These are phyloP conservation scores for Augochlora pura DNA, from an alignment of 1,140 invertebrate genomes.

Conservation along the genomic window DNA sequence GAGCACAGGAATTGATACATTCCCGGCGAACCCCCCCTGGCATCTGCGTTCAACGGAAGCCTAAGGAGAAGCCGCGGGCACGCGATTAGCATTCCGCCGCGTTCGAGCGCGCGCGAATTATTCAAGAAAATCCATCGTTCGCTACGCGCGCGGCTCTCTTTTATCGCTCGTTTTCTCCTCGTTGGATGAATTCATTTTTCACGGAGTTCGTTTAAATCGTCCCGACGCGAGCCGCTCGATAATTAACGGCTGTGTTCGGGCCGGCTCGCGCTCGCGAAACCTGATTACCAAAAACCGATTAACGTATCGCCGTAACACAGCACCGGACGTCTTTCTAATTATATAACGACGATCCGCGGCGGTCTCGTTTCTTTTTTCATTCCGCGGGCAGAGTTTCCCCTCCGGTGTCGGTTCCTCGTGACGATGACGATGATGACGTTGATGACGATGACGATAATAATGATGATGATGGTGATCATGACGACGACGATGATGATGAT, in stretches of 20 bases:
- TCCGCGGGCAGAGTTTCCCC: not conserved
- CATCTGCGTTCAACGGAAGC: conserved; percentile 18
- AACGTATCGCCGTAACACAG: not conserved
- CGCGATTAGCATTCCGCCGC: conserved; percentile 24
- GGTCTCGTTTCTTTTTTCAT: not conserved
- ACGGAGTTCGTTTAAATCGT: conserved; percentile 44
- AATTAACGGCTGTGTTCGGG: not conserved
- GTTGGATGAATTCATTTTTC: conserved; percentile 10
- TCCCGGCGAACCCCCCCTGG: not conserved
- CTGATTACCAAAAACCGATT: not conserved
- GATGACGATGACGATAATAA: too few species aligned
- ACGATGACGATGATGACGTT: not conserved
- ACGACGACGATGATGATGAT: too few species aligned
- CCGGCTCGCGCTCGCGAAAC: not conserved
- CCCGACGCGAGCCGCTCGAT: not conserved
- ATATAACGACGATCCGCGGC: not conserved
- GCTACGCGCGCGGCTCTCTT: not conserved
- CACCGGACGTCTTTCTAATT: not conserved
- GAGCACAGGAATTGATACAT: not conserved
- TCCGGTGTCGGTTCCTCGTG: not conserved
- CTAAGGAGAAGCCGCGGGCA: not conserved
- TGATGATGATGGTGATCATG: too few species aligned
- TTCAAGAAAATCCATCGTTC: not conserved
- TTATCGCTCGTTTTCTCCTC: conserved; percentile 43
- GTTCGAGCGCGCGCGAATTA: conserved; percentile 21